Evolutionary conservation across 2,888 invertebrate species (phyloP).

Genomic region (Apomyelois bistriatella): DNA sequence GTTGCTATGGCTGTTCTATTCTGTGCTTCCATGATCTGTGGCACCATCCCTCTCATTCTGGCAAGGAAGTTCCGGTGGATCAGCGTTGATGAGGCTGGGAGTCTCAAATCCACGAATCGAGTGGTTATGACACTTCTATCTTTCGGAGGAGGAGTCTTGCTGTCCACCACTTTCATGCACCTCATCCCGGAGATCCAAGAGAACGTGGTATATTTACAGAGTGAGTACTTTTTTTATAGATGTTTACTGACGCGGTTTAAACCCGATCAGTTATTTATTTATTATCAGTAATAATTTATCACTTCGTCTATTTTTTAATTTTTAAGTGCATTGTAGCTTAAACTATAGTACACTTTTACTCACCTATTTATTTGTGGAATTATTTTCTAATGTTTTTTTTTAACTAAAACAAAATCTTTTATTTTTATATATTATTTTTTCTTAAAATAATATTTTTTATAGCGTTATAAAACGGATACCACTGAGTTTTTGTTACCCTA

Average conservation of each 20-base stretch:
- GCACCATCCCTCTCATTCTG: constrained; percentile 85
- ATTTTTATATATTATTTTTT: too few species aligned
- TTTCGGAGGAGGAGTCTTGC: constrained; percentile 91
- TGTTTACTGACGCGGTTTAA: background rate
- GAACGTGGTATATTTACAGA: constrained; percentile 81
- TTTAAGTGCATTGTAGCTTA: background rate
- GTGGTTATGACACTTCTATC: constrained; percentile 83
- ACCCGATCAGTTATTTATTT: background rate
- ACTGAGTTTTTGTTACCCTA: background rate
- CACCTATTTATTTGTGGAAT: too few species aligned
- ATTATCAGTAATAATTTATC: background rate
- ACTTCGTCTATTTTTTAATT: too few species aligned
- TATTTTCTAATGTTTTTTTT: too few species aligned
- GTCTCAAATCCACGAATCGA: constrained; percentile 67
- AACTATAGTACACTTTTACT: too few species aligned
- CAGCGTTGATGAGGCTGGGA: constrained; percentile 63
- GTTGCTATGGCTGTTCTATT: constrained; percentile 90
- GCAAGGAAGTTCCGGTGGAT: constrained; percentile 83
- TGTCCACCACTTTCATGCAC: constrained; percentile 90
- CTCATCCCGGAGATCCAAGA: constrained; percentile 89
- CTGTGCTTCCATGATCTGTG: constrained; percentile 86
- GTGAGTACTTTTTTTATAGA: constrained; percentile 45
- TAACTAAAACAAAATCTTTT: too few species aligned
- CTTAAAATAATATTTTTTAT: background rate
- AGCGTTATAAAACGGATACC: background rate